Evolutionary conservation across 2,888 invertebrate genomes (phyloP), one percentile per base, ranked within the genome.

Genomic region (Chrysotoxum bicinctum): DNA sequence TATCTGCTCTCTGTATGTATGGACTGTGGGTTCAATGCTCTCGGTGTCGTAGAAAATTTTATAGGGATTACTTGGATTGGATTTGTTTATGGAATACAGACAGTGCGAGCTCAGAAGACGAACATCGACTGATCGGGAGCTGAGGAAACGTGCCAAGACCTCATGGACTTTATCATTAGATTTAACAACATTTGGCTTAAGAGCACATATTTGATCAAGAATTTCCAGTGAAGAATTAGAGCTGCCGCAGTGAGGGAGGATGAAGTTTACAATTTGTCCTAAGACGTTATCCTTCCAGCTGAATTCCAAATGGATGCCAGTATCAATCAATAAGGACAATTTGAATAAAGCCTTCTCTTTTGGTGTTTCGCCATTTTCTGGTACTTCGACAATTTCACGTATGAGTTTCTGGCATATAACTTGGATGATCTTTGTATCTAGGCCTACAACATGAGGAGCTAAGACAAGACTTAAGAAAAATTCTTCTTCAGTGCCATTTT

Each of bases 1-100:
- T 43, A 98, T 90, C 90, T 96, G 96, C 45, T 96, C 94, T 81
- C 98, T 93, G 90, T 97, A 98, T 30, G 95, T 96, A 87, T 96
- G 95, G 3, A 98, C 94, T 7, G 94, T 95, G 0, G 95, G 93
- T 19, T 94, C 93, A 52, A 95, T 94, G 23, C 93, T 93, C 92
- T 98, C 98, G 0, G 96, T 95, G 68, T 94, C 91, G 88, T 94
- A 94, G 87, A 96, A 96, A 72, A 94, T 93, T 21, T 93, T 93
- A 89, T 97, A 97, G 2, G 96, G 91, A 82, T 88, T 89, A 10
- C 43, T 5, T 56, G 43, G 56, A 19, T 69, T 50, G 2, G 66
- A 40, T 86, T 92, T 91, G 88, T 94, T 93, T 88, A 97, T 95
- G 23, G 95, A 91, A 40, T 95, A 94, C 89, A 97, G 94, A 58